A percentile compares a stretch with the other conserved stretches of the same genome.
These are phyloP conservation scores for Microplitis demolitor DNA, from an alignment of 1,140 invertebrate genomes.

Conservation along the genomic window DNA sequence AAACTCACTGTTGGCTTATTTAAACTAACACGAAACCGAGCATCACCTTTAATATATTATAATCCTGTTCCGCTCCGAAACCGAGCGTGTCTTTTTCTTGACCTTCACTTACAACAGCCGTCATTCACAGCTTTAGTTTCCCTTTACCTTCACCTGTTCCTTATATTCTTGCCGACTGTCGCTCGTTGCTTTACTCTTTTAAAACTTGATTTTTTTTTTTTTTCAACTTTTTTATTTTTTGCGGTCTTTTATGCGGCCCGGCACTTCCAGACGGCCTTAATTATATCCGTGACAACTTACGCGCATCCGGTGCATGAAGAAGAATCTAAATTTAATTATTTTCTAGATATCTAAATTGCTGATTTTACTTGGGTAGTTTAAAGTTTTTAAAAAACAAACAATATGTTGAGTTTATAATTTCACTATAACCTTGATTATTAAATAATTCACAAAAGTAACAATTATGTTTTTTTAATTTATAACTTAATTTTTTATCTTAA, in stretches of 20 bases:
- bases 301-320: slow-evolving; percentile 20
- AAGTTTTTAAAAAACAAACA: too few relatives aligned
- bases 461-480: too few relatives aligned
- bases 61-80: too few relatives aligned
- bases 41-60: too few relatives aligned
- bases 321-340: neutral
- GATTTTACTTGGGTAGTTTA: too few relatives aligned
- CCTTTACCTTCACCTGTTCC: neutral
- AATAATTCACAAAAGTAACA: too few relatives aligned
- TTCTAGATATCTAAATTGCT: neutral
- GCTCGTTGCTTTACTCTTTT: neutral
- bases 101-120: neutral
- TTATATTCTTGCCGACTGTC: slow-evolving; percentile 3
- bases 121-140: neutral
- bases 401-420: neutral
- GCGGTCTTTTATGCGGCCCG: neutral
- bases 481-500: neutral
- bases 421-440: neutral
- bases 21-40: too few relatives aligned
- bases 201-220: neutral
- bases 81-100: too few relatives aligned
- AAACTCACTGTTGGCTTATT: too few relatives aligned
- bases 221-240: neutral
- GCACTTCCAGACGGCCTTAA: slow-evolving; percentile 20
- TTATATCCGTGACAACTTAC: slow-evolving; percentile 28